Evolutionary conservation across 2,888 invertebrate genomes (phyloP), one percentile per base, ranked within the genome.

Genomic region (Subacronicta megacephala): DNA sequence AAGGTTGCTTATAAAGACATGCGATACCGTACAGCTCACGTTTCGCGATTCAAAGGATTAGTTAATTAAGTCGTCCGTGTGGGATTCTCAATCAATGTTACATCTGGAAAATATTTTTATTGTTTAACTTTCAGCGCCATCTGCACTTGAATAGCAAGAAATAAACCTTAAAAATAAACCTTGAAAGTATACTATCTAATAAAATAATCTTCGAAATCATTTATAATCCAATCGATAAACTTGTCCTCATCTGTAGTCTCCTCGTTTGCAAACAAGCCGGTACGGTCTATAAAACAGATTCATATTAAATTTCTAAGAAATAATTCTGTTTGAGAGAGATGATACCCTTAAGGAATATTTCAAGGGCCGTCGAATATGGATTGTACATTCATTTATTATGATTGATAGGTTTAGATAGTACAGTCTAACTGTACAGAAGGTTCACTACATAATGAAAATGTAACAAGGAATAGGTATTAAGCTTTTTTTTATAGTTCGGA

Each of bases 21-120:
- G 37, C 52, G 72, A 78, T 73, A 76, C 63, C 4, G 7, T 18
- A 67, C 43, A 49, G 62, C 44, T 68, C 71, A 66, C 64, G 74
- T 75, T 78, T 72, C 69, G 51, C 61, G 62, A 69, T 73, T 72
- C 72, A 76, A 74, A 63, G 69, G 71, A 68, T 72, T 64, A 56
- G 45, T 66, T 76, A 73, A 79, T 77, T 67, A 67, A 70, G 46
- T 57, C 42, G 40, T 60, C 26, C 53, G 58, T 64, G 57, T 62
- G 64, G 56, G 56, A 50, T 65, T 66, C 45, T 33, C 41, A 44
- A 72, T 67, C 58, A 53, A 56, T 63, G 44, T 7, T 52, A 57
- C 37, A 54, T 58, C 47, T 64, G 49, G 65, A n/a, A 35, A 38
- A 36, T 23, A 17, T 50, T 58, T 58, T 44, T 16, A 37, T n/a